Percentiles rank a stretch among this genome's conserved stretches.
These are phyloP conservation scores for Erithacus rubecula DNA, from an alignment of 2,797 vertebrate genomes.

Conservation along the genomic window DNA sequence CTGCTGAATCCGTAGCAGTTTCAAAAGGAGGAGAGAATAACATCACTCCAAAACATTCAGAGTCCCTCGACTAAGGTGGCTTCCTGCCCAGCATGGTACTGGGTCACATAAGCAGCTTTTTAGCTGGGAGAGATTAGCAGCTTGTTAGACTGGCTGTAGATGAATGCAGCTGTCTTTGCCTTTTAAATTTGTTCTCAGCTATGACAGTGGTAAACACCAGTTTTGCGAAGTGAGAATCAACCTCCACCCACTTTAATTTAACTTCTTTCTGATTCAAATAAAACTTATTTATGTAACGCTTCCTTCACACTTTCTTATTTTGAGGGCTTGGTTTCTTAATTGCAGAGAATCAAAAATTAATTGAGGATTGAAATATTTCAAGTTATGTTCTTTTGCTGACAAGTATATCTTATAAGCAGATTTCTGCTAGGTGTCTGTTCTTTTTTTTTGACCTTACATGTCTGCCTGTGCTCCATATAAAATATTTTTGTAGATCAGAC, in stretches of 20 bases:
- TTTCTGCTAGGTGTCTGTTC: neutral
- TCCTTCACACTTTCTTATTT: neutral
- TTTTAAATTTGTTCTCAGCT: conserved; percentile 11
- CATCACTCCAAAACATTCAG: neutral
- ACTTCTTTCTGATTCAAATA: conserved; percentile 31
- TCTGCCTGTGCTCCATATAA: neutral
- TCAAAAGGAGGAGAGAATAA: neutral
- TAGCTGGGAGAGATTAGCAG: neutral
- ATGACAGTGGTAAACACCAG: conserved; percentile 10
- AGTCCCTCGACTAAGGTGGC: neutral
- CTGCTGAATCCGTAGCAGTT: neutral
- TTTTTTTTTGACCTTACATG: neutral
- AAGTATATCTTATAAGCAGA: neutral
- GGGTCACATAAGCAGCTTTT: neutral
- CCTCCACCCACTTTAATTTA: conserved; percentile 23
- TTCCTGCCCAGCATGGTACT: neutral
- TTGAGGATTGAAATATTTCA: neutral
- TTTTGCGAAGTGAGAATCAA: conserved; percentile 6
- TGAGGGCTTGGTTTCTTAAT: neutral
- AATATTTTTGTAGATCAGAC: neutral
- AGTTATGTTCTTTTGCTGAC: neutral
- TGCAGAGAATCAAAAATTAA: neutral
- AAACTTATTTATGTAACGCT: neutral
- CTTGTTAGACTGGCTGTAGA: neutral
- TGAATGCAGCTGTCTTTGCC: conserved; percentile 8